Evolutionary conservation across 2,797 vertebrate species (phyloP).

Genomic region (Clamator glandarius): DNA sequence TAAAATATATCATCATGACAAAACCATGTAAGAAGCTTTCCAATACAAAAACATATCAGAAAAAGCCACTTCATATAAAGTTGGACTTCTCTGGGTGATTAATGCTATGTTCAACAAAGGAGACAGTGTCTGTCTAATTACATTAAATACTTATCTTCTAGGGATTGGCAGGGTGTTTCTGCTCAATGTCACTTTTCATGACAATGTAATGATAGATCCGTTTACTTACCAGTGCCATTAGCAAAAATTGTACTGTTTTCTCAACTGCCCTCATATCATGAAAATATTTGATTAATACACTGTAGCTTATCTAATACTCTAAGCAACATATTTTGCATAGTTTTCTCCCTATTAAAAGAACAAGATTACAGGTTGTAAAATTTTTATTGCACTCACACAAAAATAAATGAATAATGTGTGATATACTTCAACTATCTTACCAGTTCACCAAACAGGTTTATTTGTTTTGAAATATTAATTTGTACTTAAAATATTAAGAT

Average conservation of each 20-base stretch:
- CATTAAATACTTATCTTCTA: conserved; percentile 77
- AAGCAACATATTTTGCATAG: conserved; percentile 78
- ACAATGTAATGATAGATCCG: conserved; percentile 81
- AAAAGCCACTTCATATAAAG: conserved; percentile 71
- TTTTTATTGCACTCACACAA: conserved; percentile 62
- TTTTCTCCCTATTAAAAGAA: conserved; percentile 73
- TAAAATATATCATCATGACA: conserved; percentile 47
- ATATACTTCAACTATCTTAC: conserved; percentile 6
- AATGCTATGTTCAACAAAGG: conserved; percentile 75
- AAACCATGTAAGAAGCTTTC: conserved; percentile 49
- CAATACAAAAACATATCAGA: conserved; percentile 70
- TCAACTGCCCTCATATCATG: conserved; percentile 79
- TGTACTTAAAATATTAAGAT: conserved; percentile 12
- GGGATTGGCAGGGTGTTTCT: conserved; percentile 78
- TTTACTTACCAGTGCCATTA: conserved; percentile 80
- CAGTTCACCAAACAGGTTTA: conserved; percentile 27
- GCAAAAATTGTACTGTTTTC: conserved; percentile 79
- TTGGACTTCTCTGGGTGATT: conserved; percentile 76
- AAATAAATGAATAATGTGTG: conserved; percentile 63
- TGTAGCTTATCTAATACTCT: conserved; percentile 80
- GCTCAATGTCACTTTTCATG: conserved; percentile 79
- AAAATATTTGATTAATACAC: conserved; percentile 83
- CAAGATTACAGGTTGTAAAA: conserved; percentile 65
- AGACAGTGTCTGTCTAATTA: conserved; percentile 79
- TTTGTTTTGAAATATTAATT: conserved; percentile 33